Evolutionary conservation across 2,888 invertebrate species (phyloP).

Genomic region (Cyclophora punctaria): DNA sequence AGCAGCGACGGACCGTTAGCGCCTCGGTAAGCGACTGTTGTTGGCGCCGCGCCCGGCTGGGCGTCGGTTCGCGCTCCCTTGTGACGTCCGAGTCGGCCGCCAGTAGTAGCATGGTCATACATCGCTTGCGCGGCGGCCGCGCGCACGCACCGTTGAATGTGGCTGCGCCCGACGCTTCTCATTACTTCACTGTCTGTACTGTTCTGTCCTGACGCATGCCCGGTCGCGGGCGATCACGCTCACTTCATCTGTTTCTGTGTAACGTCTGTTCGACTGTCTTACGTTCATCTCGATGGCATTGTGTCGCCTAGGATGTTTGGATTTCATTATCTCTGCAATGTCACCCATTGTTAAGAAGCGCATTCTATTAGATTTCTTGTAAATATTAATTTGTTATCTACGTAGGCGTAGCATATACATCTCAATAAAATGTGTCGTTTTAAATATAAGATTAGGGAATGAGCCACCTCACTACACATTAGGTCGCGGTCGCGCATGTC

Average conservation of each 20-base stretch:
- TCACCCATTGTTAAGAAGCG: slow-evolving; percentile 69
- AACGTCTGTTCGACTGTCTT: slow-evolving; percentile 67
- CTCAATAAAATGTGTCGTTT: slow-evolving; percentile 36
- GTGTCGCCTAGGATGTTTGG: slow-evolving; percentile 63
- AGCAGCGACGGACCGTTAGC: slow-evolving; percentile 74
- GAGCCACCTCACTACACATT: slow-evolving; percentile 30
- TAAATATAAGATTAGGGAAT: slow-evolving; percentile 37
- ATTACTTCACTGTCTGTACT: slow-evolving; percentile 74
- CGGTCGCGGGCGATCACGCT: slow-evolving; percentile 72
- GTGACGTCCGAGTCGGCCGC: slow-evolving; percentile 68
- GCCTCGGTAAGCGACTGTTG: slow-evolving; percentile 68
- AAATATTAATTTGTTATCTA: slow-evolving; percentile 51
- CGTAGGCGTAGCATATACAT: slow-evolving; percentile 56
- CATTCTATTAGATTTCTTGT: slow-evolving; percentile 72
- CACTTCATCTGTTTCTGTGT: slow-evolving; percentile 74
- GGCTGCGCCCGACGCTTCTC: slow-evolving; percentile 75
- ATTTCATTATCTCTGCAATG: slow-evolving; percentile 65
- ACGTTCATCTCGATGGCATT: slow-evolving; percentile 68
- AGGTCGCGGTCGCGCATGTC: slow-evolving; percentile 51
- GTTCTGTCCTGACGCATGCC: slow-evolving; percentile 74
- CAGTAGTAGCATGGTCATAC: slow-evolving; percentile 74
- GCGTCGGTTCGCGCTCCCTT: slow-evolving; percentile 64
- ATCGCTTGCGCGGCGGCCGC: slow-evolving; percentile 73
- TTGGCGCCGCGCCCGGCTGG: slow-evolving; percentile 49
- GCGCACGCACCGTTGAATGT: slow-evolving; percentile 73